phyloP scores from a whole-genome alignment of 2,797 vertebrate genomes.

The Bradypus variegatus region DNA sequence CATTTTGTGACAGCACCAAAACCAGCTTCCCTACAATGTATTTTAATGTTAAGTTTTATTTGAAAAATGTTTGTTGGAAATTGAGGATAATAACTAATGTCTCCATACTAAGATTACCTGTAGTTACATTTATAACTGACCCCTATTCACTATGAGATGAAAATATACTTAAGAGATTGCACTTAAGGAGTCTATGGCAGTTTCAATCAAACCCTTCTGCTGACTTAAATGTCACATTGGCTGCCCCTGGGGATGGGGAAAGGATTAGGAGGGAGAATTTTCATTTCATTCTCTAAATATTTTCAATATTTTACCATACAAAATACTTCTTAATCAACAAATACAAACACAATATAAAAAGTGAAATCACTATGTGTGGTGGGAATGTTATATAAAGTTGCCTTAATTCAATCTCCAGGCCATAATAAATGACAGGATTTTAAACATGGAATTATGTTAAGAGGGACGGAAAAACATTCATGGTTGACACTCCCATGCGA shows the following conservation, averaged over 20 bases:
- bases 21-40: background rate
- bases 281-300: background rate
- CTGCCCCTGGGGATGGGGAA: background rate
- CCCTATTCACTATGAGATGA: background rate
- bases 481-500: background rate
- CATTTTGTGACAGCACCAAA: background rate
- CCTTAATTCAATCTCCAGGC: background rate
- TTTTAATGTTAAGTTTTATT: background rate
- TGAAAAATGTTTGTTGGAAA: background rate
- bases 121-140: background rate
- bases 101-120: background rate
- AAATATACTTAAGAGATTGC: background rate
- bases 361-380: background rate
- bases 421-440: background rate
- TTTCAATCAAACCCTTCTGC: accelerated
- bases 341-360: background rate
- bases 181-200: background rate
- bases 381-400: background rate
- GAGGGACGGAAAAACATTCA: background rate
- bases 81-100: background rate
- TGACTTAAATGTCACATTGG: background rate
- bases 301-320: background rate
- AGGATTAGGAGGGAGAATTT: background rate
- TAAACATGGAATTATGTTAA: background rate
- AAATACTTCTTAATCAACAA: background rate